Conservation (phyloP, 2,888 invertebrate species). For the Aphodius granarius region DNA sequence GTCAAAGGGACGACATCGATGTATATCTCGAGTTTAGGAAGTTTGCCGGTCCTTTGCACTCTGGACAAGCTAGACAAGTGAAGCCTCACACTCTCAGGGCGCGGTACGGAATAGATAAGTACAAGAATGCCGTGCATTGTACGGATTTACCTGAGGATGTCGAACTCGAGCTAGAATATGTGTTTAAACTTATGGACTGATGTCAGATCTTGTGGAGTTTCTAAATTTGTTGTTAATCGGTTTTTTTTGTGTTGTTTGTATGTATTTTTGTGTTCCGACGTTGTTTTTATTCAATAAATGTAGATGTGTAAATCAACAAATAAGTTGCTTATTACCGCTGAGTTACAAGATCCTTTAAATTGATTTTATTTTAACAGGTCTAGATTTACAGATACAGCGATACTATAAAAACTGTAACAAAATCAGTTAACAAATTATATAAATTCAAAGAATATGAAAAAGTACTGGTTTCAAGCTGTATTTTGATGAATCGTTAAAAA, state of each 20-base stretch:
- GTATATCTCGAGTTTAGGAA: slow-evolving; percentile 76
- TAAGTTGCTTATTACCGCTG: background rate
- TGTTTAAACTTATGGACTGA: slow-evolving; percentile 68
- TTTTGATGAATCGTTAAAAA: too few relatives aligned
- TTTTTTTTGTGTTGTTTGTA: background rate
- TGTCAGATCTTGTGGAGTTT: background rate
- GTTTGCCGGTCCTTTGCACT: slow-evolving; percentile 86
- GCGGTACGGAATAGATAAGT: slow-evolving; percentile 77
- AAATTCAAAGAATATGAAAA: too few relatives aligned
- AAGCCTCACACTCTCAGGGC: slow-evolving; percentile 84
- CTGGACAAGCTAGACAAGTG: slow-evolving; percentile 85
- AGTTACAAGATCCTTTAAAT: too few relatives aligned
- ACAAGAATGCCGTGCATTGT: slow-evolving; percentile 89
- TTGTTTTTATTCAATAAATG: background rate
- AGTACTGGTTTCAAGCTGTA: too few relatives aligned
- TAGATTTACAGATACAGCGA: too few relatives aligned
- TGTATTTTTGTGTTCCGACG: background rate
- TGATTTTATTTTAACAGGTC: too few relatives aligned
- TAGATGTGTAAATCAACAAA: background rate
- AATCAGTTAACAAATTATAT: too few relatives aligned
- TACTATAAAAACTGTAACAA: too few relatives aligned
- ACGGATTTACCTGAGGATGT: slow-evolving; percentile 92
- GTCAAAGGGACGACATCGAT: slow-evolving; percentile 58
- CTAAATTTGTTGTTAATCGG: background rate
- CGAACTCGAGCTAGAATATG: slow-evolving; percentile 77